A percentile compares a stretch with the other conserved stretches of the same genome.
phyloP scores from a whole-genome alignment of 2,797 vertebrate species.

The Cynodonichthys magdalenae region DNA sequence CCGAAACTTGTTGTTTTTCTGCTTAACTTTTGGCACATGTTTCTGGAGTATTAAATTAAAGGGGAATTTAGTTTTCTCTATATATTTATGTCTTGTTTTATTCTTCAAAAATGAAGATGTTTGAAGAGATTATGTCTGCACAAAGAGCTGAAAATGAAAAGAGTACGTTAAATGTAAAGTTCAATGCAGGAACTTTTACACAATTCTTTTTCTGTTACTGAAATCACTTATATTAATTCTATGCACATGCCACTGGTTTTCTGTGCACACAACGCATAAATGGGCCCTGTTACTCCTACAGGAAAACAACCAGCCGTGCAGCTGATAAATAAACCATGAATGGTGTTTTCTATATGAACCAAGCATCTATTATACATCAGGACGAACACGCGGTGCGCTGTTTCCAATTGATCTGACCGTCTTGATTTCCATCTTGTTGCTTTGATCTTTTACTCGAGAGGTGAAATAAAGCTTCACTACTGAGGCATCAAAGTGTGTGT shows the following conservation, averaged over 20 bases:
- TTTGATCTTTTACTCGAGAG: constrained; percentile 58
- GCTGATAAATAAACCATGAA: constrained; percentile 18
- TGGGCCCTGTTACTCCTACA: neutral
- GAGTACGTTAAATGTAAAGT: too few relatives aligned
- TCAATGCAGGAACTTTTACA: neutral
- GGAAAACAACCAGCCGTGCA: constrained; percentile 23
- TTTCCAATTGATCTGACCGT: constrained; percentile 27
- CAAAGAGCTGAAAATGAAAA: too few relatives aligned
- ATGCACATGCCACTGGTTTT: neutral
- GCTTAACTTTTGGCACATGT: too few relatives aligned
- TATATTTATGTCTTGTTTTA: too few relatives aligned
- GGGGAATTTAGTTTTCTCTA: too few relatives aligned
- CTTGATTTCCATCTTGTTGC: constrained; percentile 39
- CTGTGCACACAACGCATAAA: constrained; percentile 13
- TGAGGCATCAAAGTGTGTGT: constrained; percentile 18
- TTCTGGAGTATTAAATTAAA: too few relatives aligned
- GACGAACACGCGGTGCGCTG: constrained; percentile 17
- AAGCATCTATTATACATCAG: constrained; percentile 16
- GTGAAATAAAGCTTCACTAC: constrained; percentile 39
- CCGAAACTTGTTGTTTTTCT: neutral
- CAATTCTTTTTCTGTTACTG: too few relatives aligned
- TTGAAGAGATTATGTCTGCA: too few relatives aligned
- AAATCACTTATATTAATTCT: too few relatives aligned
- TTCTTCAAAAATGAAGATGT: too few relatives aligned
- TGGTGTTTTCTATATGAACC: constrained; percentile 19